A percentile compares a stretch with the other conserved stretches of the same genome.
Conservation (phyloP, 2,888 invertebrate species). For the Melanotus villosus region DNA sequence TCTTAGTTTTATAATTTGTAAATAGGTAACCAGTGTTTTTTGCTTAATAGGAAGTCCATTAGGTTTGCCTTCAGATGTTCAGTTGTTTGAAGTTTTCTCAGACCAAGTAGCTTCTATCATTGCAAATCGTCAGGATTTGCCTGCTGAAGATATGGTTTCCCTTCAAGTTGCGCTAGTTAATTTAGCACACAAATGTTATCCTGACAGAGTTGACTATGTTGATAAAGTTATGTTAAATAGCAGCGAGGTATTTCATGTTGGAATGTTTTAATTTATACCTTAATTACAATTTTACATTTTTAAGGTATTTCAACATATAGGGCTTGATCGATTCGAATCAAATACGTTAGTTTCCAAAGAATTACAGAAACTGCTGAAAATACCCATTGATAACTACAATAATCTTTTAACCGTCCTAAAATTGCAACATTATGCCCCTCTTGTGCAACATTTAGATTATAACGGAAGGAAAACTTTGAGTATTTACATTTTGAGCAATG, state of each 20-base stretch:
- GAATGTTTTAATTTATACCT: not conserved
- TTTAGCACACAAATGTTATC: conserved; percentile 96
- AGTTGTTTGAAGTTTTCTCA: conserved; percentile 98
- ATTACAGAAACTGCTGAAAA: conserved; percentile 91
- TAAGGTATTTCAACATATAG: conserved; percentile 85
- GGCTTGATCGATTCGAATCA: conserved; percentile 84
- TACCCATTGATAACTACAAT: conserved; percentile 96
- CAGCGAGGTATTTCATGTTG: conserved; percentile 74
- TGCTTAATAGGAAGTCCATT: conserved; percentile 9
- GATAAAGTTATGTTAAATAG: conserved; percentile 95
- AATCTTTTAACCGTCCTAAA: conserved; percentile 90
- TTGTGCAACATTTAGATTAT: conserved; percentile 91
- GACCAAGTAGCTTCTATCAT: conserved; percentile 97
- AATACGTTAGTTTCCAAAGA: conserved; percentile 92
- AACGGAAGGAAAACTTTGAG: conserved; percentile 88
- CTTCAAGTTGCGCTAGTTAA: conserved; percentile 95
- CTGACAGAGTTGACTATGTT: conserved; percentile 93
- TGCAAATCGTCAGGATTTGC: conserved; percentile 93
- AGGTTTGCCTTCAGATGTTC: conserved; percentile 76
- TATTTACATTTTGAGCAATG: conserved; percentile 90
- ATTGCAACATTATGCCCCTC: conserved; percentile 88
- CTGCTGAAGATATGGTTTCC: conserved; percentile 95
- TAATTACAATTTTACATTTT: not conserved
- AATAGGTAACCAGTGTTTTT: no score
- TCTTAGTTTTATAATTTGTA: no score